These are phyloP conservation scores for Zaprionus africanus DNA, from an alignment of 1,140 invertebrate species.

Conservation along the genomic window DNA sequence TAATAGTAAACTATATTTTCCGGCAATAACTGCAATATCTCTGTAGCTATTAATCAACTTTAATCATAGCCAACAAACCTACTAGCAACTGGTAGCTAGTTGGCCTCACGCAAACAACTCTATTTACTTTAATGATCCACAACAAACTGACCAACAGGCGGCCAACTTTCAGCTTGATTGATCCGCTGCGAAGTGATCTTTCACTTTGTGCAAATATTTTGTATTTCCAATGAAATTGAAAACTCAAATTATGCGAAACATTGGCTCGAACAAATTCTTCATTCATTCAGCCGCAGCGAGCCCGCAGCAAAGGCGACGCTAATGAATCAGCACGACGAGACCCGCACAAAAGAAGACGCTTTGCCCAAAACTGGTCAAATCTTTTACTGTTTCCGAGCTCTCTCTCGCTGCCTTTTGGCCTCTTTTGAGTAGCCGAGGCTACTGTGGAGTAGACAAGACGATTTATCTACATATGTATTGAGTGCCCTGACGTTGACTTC, in stretches of 20 bases:
- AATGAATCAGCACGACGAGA: slow-evolving; percentile 25
- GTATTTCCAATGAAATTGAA: slow-evolving; percentile 41
- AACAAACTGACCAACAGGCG: slow-evolving; percentile 13
- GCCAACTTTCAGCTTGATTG: slow-evolving; percentile 14
- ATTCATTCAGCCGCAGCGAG: not conserved
- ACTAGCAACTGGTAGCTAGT: not conserved
- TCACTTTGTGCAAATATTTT: slow-evolving; percentile 64
- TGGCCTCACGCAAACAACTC: slow-evolving; percentile 31
- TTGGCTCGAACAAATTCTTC: slow-evolving; percentile 17
- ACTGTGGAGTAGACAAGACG: slow-evolving; percentile 38
- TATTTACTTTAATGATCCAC: slow-evolving; percentile 37
- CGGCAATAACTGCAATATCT: not conserved
- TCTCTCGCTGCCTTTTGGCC: slow-evolving; percentile 10
- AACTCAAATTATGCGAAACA: slow-evolving; percentile 31
- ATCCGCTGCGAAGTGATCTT: slow-evolving; percentile 40
- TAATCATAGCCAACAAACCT: slow-evolving; percentile 1
- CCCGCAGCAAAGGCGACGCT: slow-evolving; percentile 27
- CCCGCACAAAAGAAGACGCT: slow-evolving; percentile 37
- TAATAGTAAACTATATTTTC: not conserved
- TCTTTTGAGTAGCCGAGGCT: slow-evolving; percentile 44
- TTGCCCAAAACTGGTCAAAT: slow-evolving; percentile 45
- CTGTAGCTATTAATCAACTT: not conserved
- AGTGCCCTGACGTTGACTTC: slow-evolving; percentile 69
- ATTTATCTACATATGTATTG: slow-evolving; percentile 25
- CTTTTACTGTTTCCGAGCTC: not conserved